Base-by-base conservation (phyloP, 2,113 vertebrate species). In the Neopipo cinnamomea region DNA sequence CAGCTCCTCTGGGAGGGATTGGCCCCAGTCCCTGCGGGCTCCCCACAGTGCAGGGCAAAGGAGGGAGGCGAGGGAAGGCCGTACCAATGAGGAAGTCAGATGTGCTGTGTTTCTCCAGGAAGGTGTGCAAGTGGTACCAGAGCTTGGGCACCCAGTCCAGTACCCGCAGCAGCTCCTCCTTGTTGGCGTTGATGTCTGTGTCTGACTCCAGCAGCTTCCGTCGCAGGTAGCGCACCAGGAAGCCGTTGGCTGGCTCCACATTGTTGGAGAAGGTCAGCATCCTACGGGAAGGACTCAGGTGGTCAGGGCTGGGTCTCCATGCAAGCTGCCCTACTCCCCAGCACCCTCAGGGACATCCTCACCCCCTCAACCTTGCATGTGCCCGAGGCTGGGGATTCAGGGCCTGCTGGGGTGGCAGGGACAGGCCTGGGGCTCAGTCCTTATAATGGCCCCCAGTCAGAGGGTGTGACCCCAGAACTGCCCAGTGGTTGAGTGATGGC, bases 191-290 rank as follows among this genome's bases (percentile, higher is more conserved):
- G 96, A 98, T 78, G 55, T 98, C 98, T 0, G 98, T 98, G 95
- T 98, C 98, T 0, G 98, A 98, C 92, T 99, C 99, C 27, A 99
- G 97, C 81, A 99, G 98, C 98, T 99, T 99, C 85, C 99, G 97
- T 92, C 99, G 98, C 96, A 99, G 97, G 97, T 99, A 99, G 65
- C 99, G 98, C 72, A 99, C 97, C 72, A 99, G 96, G 95, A 99
- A 99, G 82, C 99, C 99, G 0, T 99, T 99, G 52, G 99, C 99
- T 0, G 99, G 99, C 91, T 99, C 99, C 97, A 99, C 99, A 0
- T 99, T 99, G 96, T 99, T 99, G 12, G 99, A 99, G 97, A 99
- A 99, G 30, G 98, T 99, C 89, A 99, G 96, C 99, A 99, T 99
- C 98, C 99, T 99, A 78, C 6, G 30, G 72, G 18, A n/a, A 58